Base-by-base conservation (phyloP, 2,888 invertebrate species). In the Loripinus fragilis region DNA sequence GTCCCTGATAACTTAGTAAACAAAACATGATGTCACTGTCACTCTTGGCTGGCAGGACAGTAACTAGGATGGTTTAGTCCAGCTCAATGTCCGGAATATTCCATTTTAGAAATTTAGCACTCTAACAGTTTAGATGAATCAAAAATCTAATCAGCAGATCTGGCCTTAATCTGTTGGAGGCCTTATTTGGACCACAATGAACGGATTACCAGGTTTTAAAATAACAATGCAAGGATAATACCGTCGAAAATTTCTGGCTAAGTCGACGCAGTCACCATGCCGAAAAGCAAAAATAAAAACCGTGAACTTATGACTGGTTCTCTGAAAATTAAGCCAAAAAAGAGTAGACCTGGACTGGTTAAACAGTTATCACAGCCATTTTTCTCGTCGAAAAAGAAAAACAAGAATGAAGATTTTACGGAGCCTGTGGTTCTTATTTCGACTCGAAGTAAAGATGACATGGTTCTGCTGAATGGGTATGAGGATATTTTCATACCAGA, bases 291-390 rank as follows among this genome's bases (percentile, higher is more conserved):
- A 45, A 80, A 78, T 66, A 78, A 78, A 71, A 50, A 66, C 0
- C 69, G 69, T n/a, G 71, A 72, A 23, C 77, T 80, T 15, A 80
- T 80, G 65, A 83, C 76, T 8, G 78, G 80, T 71, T 84, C 84
- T 23, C 72, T 84, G 23, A 84, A 84, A 74, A 81, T 84, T 23
- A 84, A 84, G 52, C 79, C 78, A 3, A 84, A 84, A 65, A 84
- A 84, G 33, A n/a, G n/a, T n/a, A 65, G 84, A 45, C 84, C 84
- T 17, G 81, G 84, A 35, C 30, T 84, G 25, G 79, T 84, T 25
- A 84, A 84, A 33, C 84, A 84, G 48, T 72, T 84, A 0, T 81
- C 84, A n/a, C 81, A 79, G 65, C 84, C 84, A 0, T 84, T 84
- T 55, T 66, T 81, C 23, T 33, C 79, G 10, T 78, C 81, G 25